These are phyloP conservation scores for Drosophila parvula DNA, from an alignment of 1,140 invertebrate species.

Conservation along the genomic window DNA sequence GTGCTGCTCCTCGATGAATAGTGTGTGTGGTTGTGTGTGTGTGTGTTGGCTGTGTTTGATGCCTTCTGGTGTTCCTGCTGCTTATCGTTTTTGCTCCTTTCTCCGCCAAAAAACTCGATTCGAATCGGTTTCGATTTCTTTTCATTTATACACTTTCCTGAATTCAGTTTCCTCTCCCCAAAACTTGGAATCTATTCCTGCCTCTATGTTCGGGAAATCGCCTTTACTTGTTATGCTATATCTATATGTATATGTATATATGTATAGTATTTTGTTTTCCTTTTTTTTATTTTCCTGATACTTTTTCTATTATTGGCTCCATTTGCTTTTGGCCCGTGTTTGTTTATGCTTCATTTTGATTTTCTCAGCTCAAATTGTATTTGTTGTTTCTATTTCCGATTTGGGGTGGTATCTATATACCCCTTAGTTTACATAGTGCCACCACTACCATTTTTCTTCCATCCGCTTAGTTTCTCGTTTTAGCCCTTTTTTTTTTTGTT, in stretches of 20 bases:
- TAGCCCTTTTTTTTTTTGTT: constrained; percentile 49
- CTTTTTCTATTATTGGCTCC: constrained; percentile 75
- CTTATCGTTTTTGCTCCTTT: constrained; percentile 57
- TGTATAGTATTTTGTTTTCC: constrained; percentile 23
- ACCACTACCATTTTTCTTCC: constrained; percentile 18
- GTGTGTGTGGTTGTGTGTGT: background rate
- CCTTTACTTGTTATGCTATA: constrained; percentile 46
- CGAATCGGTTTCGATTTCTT: constrained; percentile 79
- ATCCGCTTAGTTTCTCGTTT: constrained; percentile 54
- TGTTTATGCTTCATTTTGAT: constrained; percentile 81
- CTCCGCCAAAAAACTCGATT: constrained; percentile 5
- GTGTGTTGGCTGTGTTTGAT: constrained; percentile 9
- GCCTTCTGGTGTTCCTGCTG: constrained; percentile 40
- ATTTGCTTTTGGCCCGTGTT: constrained; percentile 71
- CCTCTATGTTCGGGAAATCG: constrained; percentile 41
- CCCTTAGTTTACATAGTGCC: constrained; percentile 58
- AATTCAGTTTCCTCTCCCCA: constrained; percentile 25
- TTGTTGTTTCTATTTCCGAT: constrained; percentile 78
- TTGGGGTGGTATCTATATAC: constrained; percentile 40
- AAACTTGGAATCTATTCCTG: constrained; percentile 6
- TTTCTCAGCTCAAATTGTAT: constrained; percentile 78
- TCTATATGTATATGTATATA: background rate
- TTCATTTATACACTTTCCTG: constrained; percentile 81
- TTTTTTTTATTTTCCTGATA: constrained; percentile 17
- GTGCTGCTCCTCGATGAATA: constrained; percentile 15